Evolutionary conservation across 2,888 invertebrate genomes (phyloP), one percentile per base, ranked within the genome.

Genomic region (Eupithecia inturbata): DNA sequence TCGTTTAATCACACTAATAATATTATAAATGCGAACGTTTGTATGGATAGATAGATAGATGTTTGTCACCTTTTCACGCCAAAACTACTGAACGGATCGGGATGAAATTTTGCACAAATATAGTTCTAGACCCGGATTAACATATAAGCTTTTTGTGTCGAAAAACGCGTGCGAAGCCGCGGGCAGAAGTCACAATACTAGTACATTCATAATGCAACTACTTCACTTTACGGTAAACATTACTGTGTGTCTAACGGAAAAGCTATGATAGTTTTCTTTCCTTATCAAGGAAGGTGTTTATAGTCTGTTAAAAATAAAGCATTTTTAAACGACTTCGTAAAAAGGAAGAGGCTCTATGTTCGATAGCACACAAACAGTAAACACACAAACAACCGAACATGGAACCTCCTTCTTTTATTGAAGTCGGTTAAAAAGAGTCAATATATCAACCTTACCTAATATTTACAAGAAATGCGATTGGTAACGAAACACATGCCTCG

Each of bases 181-280:
- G 1, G 26, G 57, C 26, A 26, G 12, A 12, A 26, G 57, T n/a
- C n/a, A n/a, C n/a, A n/a, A n/a, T n/a, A n/a, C 57, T 57, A 26
- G 49, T 57, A 26, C 49, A 22, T 53, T 57, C 22, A 26, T 57
- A 57, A 57, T 26, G 12, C 57, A 57, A 57, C 12, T 22, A 22
- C 53, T 57, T 26, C 12, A 57, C 68, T 53, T 41, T 66, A 69
- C 73, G 69, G 73, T 70, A 53, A 69, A 49, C 41, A 49, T 39
- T 70, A 69, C 69, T 72, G 73, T 73, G 0, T 16, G 10, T 26
- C 19, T 70, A 72, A 72, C 75, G 72, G 72, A 39, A 64, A 68
- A 57, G 9, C 10, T n/a, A 68, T 16, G n/a, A 22, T 60, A 67
- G 57, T 67, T 31, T 67, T 66, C 64, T 53, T 70, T 28, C 66